Evolutionary conservation across 2,113 vertebrate species (phyloP).

Genomic region (Brevimyrus niger): DNA sequence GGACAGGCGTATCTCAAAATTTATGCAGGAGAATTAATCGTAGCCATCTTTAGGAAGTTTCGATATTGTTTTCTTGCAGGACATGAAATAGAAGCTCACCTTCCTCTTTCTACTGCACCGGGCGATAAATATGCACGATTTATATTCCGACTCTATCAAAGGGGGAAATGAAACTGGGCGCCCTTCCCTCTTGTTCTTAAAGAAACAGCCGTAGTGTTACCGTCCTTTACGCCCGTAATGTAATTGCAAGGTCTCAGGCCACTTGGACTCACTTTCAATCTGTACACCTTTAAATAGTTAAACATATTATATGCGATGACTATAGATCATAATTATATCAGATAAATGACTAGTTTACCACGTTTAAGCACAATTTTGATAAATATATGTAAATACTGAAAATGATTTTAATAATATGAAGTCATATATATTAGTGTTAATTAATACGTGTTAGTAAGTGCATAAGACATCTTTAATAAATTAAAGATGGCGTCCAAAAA

Average conservation of each 20-base stretch:
- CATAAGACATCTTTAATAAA: neutral
- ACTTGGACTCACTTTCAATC: neutral
- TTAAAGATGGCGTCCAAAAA: too few relatives aligned
- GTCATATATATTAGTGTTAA: neutral
- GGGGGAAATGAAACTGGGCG: slow-evolving; percentile 6
- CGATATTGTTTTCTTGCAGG: neutral
- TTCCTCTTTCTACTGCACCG: neutral
- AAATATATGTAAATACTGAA: neutral
- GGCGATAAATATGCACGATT: neutral
- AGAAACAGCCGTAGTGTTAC: neutral
- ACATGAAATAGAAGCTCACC: neutral
- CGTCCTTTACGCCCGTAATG: neutral
- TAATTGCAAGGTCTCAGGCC: too few relatives aligned
- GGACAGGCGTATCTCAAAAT: neutral
- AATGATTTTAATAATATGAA: neutral
- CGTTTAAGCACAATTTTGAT: neutral
- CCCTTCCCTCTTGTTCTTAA: slow-evolving; percentile 11
- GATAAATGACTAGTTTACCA: neutral
- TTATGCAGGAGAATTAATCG: neutral
- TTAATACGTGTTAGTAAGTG: neutral
- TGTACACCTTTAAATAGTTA: neutral
- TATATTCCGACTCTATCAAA: neutral
- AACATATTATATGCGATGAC: neutral
- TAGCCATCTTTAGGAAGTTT: neutral
- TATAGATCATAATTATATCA: neutral